phyloP scores from a whole-genome alignment of 1,140 invertebrate genomes.

The Hydropsyche tenuis region DNA sequence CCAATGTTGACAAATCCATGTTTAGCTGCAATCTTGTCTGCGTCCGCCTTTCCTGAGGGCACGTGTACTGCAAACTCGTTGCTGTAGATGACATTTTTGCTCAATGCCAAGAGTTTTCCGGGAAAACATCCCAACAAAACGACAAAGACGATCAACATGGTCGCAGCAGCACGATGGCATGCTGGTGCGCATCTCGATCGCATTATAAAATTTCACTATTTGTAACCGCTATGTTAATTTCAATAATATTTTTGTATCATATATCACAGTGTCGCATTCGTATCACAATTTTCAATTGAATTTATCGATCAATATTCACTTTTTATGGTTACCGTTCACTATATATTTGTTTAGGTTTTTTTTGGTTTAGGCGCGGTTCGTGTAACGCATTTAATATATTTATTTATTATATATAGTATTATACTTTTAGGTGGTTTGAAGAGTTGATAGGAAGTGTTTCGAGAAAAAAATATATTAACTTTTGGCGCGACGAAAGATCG shows the following conservation, averaged over 20 bases:
- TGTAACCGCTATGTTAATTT: background rate
- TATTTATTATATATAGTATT: constrained; percentile 10
- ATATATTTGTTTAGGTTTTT: background rate
- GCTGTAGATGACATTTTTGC: constrained; percentile 65
- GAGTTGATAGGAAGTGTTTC: background rate
- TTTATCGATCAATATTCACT: background rate
- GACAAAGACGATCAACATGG: constrained; percentile 12
- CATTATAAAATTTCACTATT: constrained; percentile 33
- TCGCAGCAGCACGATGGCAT: constrained; percentile 25
- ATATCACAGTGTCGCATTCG: constrained; percentile 3
- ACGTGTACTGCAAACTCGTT: constrained; percentile 83
- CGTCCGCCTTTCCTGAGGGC: constrained; percentile 66
- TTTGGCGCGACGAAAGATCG: constrained; percentile 12
- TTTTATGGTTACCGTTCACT: too few species aligned
- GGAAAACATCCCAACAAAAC: constrained; percentile 1
- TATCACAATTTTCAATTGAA: background rate
- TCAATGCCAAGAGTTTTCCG: constrained; percentile 23
- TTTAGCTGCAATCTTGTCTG: constrained; percentile 69
- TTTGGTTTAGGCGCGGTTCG: background rate
- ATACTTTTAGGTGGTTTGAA: background rate
- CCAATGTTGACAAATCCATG: constrained; percentile 76
- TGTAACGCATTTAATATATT: background rate
- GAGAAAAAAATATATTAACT: constrained; percentile 5
- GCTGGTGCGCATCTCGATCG: constrained; percentile 33
- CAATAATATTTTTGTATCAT: background rate